Evolutionary conservation across 2,888 invertebrate genomes (phyloP), one percentile per base, ranked within the genome.

Genomic region (Phorcus lineatus): DNA sequence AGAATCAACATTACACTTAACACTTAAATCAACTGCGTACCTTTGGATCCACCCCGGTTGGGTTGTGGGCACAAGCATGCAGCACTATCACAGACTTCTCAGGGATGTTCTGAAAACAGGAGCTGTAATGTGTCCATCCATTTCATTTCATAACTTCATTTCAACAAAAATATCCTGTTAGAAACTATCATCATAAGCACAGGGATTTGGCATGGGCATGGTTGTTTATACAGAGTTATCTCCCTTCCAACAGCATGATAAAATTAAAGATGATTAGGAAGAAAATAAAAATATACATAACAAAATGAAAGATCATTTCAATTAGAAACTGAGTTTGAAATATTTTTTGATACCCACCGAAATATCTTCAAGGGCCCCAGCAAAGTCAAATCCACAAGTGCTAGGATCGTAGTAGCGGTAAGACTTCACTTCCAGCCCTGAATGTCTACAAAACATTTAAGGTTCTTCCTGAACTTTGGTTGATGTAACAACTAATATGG

Each of bases 1-100:
- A n/a, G n/a, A n/a, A n/a, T n/a, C n/a, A n/a, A n/a, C n/a, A n/a
- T n/a, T n/a, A n/a, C n/a, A n/a, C n/a, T n/a, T n/a, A n/a, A n/a
- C n/a, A n/a, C n/a, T n/a, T n/a, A n/a, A n/a, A n/a, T n/a, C n/a
- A n/a, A n/a, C n/a, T n/a, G n/a, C n/a, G 81, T 81, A 93, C 92
- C 88, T 88, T 92, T 16, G 93, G 93, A 81, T 93, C 93, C 2
- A 93, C 93, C 70, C 93, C 93, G 36, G 99, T 99, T 17, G 99
- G 99, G 94, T 99, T 99, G 94, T 99, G 99, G 9, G 99, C 99
- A 94, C 99, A 99, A 0, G 99, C 99, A 93, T 99, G 99, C 55
- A 99, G 94, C 81, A 99, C 94, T 88, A 99, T 96, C 13, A 98
- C 95, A 0, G 98, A 96, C 77, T 95, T 96, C 91, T 97, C 96